These are phyloP conservation scores for Tortricodes alternella DNA, from an alignment of 2,888 invertebrate genomes.

Conservation along the genomic window DNA sequence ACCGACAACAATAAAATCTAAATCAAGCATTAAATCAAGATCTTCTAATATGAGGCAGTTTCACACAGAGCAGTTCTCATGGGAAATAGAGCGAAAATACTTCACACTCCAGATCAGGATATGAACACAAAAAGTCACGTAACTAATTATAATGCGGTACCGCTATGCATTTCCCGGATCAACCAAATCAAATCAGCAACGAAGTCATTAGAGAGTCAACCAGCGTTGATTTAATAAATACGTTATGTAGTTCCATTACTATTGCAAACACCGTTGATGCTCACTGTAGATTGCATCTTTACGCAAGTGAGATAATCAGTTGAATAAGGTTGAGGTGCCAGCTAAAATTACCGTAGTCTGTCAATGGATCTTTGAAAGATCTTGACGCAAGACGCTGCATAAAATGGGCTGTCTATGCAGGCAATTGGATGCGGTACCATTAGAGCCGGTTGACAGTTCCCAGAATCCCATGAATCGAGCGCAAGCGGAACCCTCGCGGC, in stretches of 20 bases:
- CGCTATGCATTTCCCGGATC: constrained; percentile 56
- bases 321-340: too few relatives aligned
- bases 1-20: constrained; percentile 8
- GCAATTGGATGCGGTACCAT: constrained; percentile 10
- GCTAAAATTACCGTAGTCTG: background rate
- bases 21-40: constrained; percentile 5
- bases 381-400: constrained; percentile 6
- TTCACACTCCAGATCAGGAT: constrained; percentile 22
- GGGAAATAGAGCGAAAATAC: constrained; percentile 17
- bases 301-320: constrained; percentile 49
- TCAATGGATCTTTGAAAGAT: constrained; percentile 6
- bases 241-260: constrained; percentile 59
- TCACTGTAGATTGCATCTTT: constrained; percentile 61
- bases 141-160: constrained; percentile 26
- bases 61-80: constrained; percentile 13
- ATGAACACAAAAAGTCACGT: constrained; percentile 28
- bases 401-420: constrained; percentile 13
- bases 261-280: constrained; percentile 61
- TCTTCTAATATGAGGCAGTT: background rate
- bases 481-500: constrained; percentile 66
- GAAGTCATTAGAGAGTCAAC: constrained; percentile 72
- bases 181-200: too few relatives aligned
- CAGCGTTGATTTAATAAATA: constrained; percentile 66
- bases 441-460: constrained; percentile 45
- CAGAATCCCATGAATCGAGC: constrained; percentile 58